Base-by-base conservation (phyloP, 2,113 vertebrate species). In the Apodemus speciosus region DNA sequence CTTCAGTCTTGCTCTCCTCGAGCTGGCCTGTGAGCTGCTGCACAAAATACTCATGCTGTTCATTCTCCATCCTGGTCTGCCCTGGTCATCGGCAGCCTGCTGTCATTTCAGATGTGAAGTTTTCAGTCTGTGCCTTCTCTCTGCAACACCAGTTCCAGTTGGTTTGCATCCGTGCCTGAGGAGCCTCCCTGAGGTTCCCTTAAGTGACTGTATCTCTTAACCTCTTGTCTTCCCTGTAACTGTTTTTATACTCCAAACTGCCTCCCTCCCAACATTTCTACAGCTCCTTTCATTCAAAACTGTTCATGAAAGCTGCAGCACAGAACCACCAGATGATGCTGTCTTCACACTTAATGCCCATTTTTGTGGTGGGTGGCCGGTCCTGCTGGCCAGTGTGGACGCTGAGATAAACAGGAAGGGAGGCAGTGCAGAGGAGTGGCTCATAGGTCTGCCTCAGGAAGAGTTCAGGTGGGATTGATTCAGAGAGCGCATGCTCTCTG, bases 201-300 rank as follows among this genome's bases (percentile, higher is more conserved):
- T 71, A 60, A 8, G 43, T 43, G 56, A 40, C 83, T 38, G 79
- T 90, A 23, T 85, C 30, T 76, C 3, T 85, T 73, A 81, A 6
- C 66, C 30, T 87, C 25, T 64, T 69, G 30, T 77, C 81, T 72
- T 93, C 27, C 51, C 10, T 85, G 58, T 90, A 43, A 83, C 76
- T 43, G n/a, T 64, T 60, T 51, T 93, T 76, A 71, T 6, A n/a
- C 68, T 93, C 72, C 89, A n/a, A 87, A 85, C 69, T 76, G 11
- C 69, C 71, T 64, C 43, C 79, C 49, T 83, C 40, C 85, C 71
- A 92, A 3, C 32, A 62, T 94, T 92, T 92, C 71, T 62, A 49
- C 84, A 89, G 88, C 86, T 95, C 86, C 58, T 92, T 94, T 94
- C 53, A 89, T 91, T 95, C 20, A 92, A 69, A 80, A 60, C 79